phyloP scores from a whole-genome alignment of 1,140 invertebrate species.

The Anthonomus grandis region DNA sequence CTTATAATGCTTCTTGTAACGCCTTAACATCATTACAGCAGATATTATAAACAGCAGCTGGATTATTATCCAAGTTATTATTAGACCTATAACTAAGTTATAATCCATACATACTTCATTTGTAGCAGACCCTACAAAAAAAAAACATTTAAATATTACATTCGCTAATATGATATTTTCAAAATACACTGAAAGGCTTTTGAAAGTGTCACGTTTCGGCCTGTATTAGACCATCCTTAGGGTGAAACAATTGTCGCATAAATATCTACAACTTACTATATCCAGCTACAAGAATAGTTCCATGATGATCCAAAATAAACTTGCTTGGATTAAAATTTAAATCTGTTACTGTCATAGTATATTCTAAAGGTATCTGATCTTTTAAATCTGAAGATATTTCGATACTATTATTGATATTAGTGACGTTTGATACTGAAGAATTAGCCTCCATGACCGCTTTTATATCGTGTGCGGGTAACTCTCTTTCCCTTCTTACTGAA shows the following conservation, averaged over 20 bases:
- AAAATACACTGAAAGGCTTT: too few species aligned
- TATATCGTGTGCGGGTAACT: too few species aligned
- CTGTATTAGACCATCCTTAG: too few species aligned
- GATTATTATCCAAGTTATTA: constrained; percentile 42
- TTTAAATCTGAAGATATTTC: too few species aligned
- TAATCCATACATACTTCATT: constrained; percentile 47
- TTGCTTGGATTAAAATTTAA: constrained; percentile 44
- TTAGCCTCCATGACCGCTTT: constrained; percentile 29
- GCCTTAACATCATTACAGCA: constrained; percentile 37
- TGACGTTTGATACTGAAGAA: constrained; percentile 35
- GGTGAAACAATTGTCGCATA: background rate
- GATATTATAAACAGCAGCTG: constrained; percentile 43
- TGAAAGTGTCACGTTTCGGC: too few species aligned
- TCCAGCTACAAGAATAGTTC: constrained; percentile 50
- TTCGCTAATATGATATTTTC: too few species aligned
- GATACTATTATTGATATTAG: too few species aligned
- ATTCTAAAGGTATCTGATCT: constrained; percentile 50
- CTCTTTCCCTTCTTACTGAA: too few species aligned
- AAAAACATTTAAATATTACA: background rate
- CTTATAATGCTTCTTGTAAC: constrained; percentile 45
- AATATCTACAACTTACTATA: constrained; percentile 42
- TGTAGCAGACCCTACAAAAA: constrained; percentile 35
- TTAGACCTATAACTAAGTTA: constrained; percentile 42
- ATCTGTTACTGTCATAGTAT: constrained; percentile 49
- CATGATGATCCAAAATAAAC: constrained; percentile 49